These are phyloP conservation scores for Caenorhabditis angaria DNA, from an alignment of 2,888 invertebrate genomes.

Conservation along the genomic window DNA sequence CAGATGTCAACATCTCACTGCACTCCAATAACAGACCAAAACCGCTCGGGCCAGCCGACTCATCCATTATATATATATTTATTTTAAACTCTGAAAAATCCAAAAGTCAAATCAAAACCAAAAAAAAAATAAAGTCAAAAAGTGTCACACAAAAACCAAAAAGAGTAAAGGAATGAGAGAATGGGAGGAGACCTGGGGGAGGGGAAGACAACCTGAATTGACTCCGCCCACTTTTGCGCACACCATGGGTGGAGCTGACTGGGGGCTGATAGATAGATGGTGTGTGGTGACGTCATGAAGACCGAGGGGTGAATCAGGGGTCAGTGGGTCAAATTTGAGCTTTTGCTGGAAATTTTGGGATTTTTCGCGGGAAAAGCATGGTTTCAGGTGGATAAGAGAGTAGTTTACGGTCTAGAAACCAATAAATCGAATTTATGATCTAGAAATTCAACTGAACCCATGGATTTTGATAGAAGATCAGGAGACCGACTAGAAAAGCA, in stretches of 20 bases:
- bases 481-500: too few relatives aligned
- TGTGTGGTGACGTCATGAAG: background rate
- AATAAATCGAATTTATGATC: too few relatives aligned
- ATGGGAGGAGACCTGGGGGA: constrained; percentile 12
- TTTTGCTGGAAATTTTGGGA: too few relatives aligned
- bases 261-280: too few relatives aligned
- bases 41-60: constrained; percentile 41
- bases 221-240: constrained; percentile 9
- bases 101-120: background rate
- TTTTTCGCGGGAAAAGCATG: too few relatives aligned
- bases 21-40: constrained; percentile 6
- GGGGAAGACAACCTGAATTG: background rate
- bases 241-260: background rate
- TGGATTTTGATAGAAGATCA: too few relatives aligned
- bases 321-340: too few relatives aligned
- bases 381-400: too few relatives aligned
- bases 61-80: constrained; percentile 19
- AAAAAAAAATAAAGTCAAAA: background rate
- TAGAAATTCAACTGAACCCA: too few relatives aligned
- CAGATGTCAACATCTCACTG: background rate
- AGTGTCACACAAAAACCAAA: background rate
- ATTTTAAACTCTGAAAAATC: background rate
- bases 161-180: constrained; percentile 5
- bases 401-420: too few relatives aligned
- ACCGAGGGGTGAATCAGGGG: too few relatives aligned